Conservation (phyloP, 1,140 invertebrate genomes). For the Drosophila navojoa region DNA sequence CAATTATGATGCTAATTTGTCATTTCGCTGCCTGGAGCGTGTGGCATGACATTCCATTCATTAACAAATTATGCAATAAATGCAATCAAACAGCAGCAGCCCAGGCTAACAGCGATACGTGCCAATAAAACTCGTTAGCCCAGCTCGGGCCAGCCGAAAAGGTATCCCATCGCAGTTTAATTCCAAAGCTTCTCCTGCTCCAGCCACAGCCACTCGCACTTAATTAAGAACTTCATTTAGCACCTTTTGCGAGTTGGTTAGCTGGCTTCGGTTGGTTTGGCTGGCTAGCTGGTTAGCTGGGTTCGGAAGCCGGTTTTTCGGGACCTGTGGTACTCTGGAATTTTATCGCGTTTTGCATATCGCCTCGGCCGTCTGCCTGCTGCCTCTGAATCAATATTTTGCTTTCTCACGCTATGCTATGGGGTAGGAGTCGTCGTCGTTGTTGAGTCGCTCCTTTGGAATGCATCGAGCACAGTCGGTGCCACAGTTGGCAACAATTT, state of each 20-base stretch:
- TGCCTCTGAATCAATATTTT: conserved; percentile 79
- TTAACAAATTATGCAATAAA: conserved; percentile 81
- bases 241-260: conserved; percentile 54
- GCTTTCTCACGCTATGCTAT: conserved; percentile 76
- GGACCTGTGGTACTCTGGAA: conserved; percentile 55
- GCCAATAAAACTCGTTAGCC: conserved; percentile 68
- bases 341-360: conserved; percentile 82
- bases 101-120: conserved; percentile 70
- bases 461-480: conserved; percentile 52
- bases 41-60: conserved; percentile 48
- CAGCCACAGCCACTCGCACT: conserved; percentile 67
- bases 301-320: conserved; percentile 43
- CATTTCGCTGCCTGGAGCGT: conserved; percentile 45
- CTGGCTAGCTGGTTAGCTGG: background rate
- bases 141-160: conserved; percentile 3
- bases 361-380: conserved; percentile 26
- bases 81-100: conserved; percentile 59
- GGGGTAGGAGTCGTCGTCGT: conserved; percentile 46
- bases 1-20: conserved; percentile 76
- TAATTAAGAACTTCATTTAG: conserved; percentile 82
- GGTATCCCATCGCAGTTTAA: conserved; percentile 30
- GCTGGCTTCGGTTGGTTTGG: no score
- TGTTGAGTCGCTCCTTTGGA: conserved; percentile 44
- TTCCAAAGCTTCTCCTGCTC: conserved; percentile 28
- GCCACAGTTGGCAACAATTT: conserved; percentile 77